Conservation (phyloP, 2,113 vertebrate genomes). For the Otolemur garnettii region DNA sequence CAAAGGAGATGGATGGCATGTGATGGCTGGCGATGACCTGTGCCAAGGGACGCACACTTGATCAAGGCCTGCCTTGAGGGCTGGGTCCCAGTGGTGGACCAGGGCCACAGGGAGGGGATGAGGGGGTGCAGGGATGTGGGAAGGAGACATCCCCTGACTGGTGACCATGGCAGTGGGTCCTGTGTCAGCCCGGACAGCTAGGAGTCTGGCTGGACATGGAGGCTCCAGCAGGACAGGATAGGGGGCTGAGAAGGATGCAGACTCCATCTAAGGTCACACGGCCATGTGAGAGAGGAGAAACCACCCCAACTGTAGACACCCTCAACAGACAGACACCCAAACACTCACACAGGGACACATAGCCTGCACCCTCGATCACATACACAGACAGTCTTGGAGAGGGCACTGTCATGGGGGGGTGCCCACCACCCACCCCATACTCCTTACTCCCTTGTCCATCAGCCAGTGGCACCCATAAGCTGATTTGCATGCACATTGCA, state of each 20-base stretch:
- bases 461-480: neutral
- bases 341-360: neutral
- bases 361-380: too few species aligned
- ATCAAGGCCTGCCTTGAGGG: neutral
- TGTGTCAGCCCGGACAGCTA: accelerated
- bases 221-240: slow-evolving; percentile 93
- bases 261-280: slow-evolving; percentile 86
- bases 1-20: slow-evolving; percentile 98
- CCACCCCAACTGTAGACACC: too few species aligned
- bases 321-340: neutral
- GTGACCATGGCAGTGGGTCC: neutral
- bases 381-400: neutral
- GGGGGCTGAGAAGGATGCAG: slow-evolving; percentile 92
- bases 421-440: too few species aligned
- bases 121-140: neutral
- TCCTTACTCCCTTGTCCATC: neutral
- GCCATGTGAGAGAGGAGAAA: accelerated
- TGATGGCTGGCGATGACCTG: slow-evolving; percentile 98
- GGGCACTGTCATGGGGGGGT: neutral
- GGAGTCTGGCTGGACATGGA: accelerated
- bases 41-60: neutral
- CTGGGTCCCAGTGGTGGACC: neutral
- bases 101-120: neutral
- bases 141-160: neutral
- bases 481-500: neutral